phyloP scores from a whole-genome alignment of 1,140 invertebrate genomes.

The Drosophila busckii region DNA sequence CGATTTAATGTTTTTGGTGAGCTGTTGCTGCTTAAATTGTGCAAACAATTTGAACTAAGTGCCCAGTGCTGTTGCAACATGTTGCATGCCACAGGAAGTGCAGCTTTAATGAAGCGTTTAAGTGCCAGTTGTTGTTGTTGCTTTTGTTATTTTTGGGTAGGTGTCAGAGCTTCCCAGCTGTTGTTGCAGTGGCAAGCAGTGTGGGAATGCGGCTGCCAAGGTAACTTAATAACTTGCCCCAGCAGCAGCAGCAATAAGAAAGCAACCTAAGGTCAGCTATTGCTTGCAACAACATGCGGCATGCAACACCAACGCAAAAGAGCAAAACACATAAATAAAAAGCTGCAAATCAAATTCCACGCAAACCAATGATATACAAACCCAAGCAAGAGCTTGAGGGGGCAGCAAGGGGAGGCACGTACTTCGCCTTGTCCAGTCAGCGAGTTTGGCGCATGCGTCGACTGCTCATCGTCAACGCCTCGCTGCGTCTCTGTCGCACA shows the following conservation, averaged over 20 bases:
- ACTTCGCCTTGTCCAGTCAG: slow-evolving; percentile 31
- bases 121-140: slow-evolving; percentile 52
- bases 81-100: slow-evolving; percentile 55
- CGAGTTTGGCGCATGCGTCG: slow-evolving; percentile 65
- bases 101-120: slow-evolving; percentile 76
- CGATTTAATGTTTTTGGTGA: slow-evolving; percentile 76
- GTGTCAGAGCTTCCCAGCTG: neutral
- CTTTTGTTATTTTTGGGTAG: slow-evolving; percentile 4
- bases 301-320: slow-evolving; percentile 30
- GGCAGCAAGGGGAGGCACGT: slow-evolving; percentile 26
- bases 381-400: slow-evolving; percentile 28
- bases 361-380: slow-evolving; percentile 32
- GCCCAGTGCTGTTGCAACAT: slow-evolving; percentile 42
- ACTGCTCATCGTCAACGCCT: slow-evolving; percentile 38
- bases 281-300: slow-evolving; percentile 25
- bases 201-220: slow-evolving; percentile 26
- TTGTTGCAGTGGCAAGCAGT: slow-evolving; percentile 7
- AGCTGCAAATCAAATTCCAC: slow-evolving; percentile 65
- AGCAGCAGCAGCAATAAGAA: too few relatives aligned
- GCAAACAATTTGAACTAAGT: slow-evolving; percentile 76
- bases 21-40: slow-evolving; percentile 75
- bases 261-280: too few relatives aligned
- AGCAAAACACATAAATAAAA: slow-evolving; percentile 2
- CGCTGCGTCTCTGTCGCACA: neutral
- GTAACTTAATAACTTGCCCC: too few relatives aligned